These are phyloP conservation scores for Xenopus tropicalis DNA, from an alignment of 2,113 vertebrate species.

Conservation along the genomic window DNA sequence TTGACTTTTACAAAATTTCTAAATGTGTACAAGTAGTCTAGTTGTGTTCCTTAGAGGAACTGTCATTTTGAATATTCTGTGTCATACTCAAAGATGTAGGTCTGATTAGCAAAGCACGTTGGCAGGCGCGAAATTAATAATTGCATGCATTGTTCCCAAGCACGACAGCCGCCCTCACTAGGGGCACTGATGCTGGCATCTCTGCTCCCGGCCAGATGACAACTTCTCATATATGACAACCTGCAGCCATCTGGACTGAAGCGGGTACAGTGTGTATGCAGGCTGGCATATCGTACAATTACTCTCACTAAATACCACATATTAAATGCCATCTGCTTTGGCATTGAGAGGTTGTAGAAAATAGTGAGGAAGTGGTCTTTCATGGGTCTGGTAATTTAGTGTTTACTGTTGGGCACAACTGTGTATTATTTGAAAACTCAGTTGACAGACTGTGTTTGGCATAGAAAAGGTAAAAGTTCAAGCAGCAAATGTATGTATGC, in stretches of 20 bases:
- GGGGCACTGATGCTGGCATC: slow-evolving; percentile 37
- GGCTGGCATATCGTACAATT: slow-evolving; percentile 37
- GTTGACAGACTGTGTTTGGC: slow-evolving; percentile 5
- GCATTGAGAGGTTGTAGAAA: slow-evolving; percentile 4
- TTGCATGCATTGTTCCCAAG: slow-evolving; percentile 40
- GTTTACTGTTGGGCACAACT: slow-evolving; percentile 18
- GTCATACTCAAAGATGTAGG: slow-evolving; percentile 28
- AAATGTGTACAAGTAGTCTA: slow-evolving; percentile 6
- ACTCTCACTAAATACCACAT: slow-evolving; percentile 39
- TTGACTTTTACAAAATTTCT: slow-evolving; percentile 18
- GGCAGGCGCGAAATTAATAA: slow-evolving; percentile 45
- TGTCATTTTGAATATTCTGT: slow-evolving; percentile 41
- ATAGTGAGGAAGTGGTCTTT: slow-evolving; percentile 7
- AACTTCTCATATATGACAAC: slow-evolving; percentile 39
- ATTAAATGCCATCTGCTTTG: slow-evolving; percentile 40
- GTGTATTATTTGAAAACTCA: slow-evolving; percentile 3
- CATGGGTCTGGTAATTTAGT: slow-evolving; percentile 18
- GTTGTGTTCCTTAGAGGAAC: not conserved
- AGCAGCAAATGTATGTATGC: not conserved
- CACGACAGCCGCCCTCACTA: slow-evolving; percentile 29
- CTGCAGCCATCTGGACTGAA: slow-evolving; percentile 42
- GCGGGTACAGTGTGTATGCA: slow-evolving; percentile 24
- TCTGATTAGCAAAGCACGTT: slow-evolving; percentile 43
- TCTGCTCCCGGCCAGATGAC: slow-evolving; percentile 6
- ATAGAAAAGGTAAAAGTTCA: not conserved